phyloP scores from a whole-genome alignment of 92 coral and sea anemone species.

The Scolanthus callimorphus region DNA sequence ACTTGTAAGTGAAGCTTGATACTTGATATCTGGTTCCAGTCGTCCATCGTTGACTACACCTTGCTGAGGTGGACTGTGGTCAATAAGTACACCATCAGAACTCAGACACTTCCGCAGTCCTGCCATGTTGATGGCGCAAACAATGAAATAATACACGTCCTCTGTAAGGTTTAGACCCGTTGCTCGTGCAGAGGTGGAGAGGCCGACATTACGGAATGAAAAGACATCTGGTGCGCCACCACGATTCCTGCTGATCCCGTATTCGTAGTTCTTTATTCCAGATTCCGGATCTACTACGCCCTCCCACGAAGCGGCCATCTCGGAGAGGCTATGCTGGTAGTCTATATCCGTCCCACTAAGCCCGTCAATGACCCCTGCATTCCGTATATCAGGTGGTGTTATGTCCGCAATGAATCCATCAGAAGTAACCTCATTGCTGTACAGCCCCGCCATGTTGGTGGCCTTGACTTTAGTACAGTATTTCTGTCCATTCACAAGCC shows the following conservation, averaged over 20 bases:
- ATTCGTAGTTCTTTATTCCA: conserved; percentile 62
- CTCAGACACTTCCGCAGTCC: conserved; percentile 61
- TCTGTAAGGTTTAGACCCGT: conserved; percentile 49
- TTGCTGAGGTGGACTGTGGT: conserved; percentile 61
- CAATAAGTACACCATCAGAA: conserved; percentile 93
- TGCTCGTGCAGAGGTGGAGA: conserved; percentile 61
- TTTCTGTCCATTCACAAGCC: conserved; percentile 86
- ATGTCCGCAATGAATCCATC: conserved; percentile 83
- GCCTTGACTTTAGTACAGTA: conserved; percentile 93
- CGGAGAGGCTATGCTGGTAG: conserved; percentile 59
- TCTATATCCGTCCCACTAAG: conserved; percentile 71
- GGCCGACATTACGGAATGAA: conserved; percentile 56
- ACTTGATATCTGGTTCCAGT: conserved; percentile 85
- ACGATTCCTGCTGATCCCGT: conserved; percentile 79
- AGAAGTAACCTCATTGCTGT: conserved; percentile 69
- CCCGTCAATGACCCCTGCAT: conserved; percentile 87
- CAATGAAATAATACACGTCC: conserved; percentile 79
- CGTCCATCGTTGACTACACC: conserved; percentile 95
- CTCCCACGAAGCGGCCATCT: conserved; percentile 76
- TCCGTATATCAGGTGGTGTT: conserved; percentile 65
- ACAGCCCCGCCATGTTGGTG: conserved; percentile 79
- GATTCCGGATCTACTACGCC: conserved; percentile 87
- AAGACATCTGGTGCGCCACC: conserved; percentile 65
- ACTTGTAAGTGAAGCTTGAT: conserved; percentile 65
- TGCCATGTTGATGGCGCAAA: conserved; percentile 86